phyloP scores from a whole-genome alignment of 2,888 invertebrate genomes.

The Bedellia somnulentella region DNA sequence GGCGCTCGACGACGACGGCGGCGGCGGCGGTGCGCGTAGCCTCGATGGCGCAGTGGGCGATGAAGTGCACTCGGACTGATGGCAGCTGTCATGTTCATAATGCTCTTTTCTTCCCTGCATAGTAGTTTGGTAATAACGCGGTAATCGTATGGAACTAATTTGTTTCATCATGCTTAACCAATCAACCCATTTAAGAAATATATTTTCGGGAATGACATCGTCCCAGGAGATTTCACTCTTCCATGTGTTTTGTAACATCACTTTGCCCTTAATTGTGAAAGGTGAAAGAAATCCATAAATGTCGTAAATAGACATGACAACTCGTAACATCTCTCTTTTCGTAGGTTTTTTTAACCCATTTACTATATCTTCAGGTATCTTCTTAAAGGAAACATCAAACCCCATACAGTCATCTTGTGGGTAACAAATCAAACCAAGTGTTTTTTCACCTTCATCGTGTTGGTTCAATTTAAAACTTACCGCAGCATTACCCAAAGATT shows the following conservation, averaged over 20 bases:
- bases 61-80: no score
- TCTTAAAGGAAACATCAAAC: slow-evolving; percentile 12
- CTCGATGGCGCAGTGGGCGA: no score
- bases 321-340: neutral
- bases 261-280: neutral
- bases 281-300: slow-evolving; percentile 1
- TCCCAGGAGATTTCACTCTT: slow-evolving; percentile 9
- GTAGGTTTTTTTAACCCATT: slow-evolving; percentile 3
- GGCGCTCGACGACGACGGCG: no score
- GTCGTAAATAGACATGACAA: slow-evolving; percentile 7
- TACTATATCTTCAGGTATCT: slow-evolving; percentile 9
- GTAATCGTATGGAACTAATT: no score
- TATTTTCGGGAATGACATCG: slow-evolving; percentile 7
- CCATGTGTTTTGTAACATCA: neutral
- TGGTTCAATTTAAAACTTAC: slow-evolving; percentile 11
- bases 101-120: no score
- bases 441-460: slow-evolving; percentile 10
- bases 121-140: neutral
- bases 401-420: slow-evolving; percentile 11
- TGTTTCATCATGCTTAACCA: slow-evolving; percentile 8
- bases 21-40: no score
- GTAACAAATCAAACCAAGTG: slow-evolving; percentile 14
- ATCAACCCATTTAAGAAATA: slow-evolving; percentile 4
- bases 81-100: no score
- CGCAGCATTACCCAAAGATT: slow-evolving; percentile 8